Base-by-base conservation (phyloP, 2,797 vertebrate genomes). In the Crax fasciolata region DNA sequence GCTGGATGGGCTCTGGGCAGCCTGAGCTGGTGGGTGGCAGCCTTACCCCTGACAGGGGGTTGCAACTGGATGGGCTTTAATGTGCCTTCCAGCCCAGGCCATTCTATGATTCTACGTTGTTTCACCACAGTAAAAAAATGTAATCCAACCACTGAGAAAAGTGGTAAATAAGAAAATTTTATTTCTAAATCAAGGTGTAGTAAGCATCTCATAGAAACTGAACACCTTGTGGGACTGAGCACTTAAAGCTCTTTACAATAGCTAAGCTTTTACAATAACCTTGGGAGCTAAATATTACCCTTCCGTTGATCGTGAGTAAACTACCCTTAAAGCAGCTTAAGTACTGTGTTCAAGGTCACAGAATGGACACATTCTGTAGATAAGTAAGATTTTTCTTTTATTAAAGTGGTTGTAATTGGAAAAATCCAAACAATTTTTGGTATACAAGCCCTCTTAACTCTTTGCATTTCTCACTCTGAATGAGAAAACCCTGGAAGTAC, bases 221-320 rank as follows among this genome's bases (percentile, higher is more conserved):
- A 74, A 51, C 41, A 71, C 67, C 63, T 52, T 23, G 6, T 20
- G 6, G 20, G 1, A 65, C 54, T 78, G 59, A 79, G 28, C 21
- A 59, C 25, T 70, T 84, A 80, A 93, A 83, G 67, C 86, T 79
- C 78, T 89, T 92, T 72, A 78, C 30, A 70, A 12, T 28, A 65
- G 28, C 77, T 95, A 72, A 95, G 77, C 71, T 66, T 91, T 82
- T 70, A 80, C 84, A 85, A 44, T 25, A 89, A 65, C 78, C 24
- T 46, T 39, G 59, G 11, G 52, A 90, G 84, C 63, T 77, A 90
- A 94, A 85, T 48, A 72, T 90, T 89, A 80, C 77, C 86, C 72
- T 76, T 41, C 41, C 58, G 10, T 43, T 67, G 18, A 35, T 67
- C 28, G 28, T 28, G 28, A 68, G 27, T 72, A 89, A 92, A 71